Base-by-base conservation (phyloP, 2,113 vertebrate species). In the Chitala chitala region DNA sequence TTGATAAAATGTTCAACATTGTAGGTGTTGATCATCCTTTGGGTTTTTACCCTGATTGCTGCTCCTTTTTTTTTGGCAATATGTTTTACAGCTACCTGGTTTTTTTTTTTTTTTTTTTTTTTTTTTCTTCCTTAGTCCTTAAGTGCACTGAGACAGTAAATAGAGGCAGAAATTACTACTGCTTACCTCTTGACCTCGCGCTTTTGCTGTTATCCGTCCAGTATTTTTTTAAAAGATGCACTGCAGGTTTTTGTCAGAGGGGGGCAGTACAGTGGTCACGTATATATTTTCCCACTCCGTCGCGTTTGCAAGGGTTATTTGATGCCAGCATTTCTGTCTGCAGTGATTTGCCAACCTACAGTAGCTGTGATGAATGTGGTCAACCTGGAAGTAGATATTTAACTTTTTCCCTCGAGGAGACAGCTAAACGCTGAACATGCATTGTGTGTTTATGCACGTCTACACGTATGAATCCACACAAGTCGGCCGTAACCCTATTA, bases 101-200 rank as follows among this genome's bases (percentile, higher is more conserved):
- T 24, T 50, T 46, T 17, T 12, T 22, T 31, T 22, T 50, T 59
- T 59, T 40, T 9, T 36, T 24, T 50, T 46, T 17, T 12, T 36
- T 24, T 50, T 46, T 17, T 12, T 22, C 46, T 22, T 50, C 56
- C 48, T 40, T 9, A 20, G 90, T 90, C 90, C 87, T 85, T 88
- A 89, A 92, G 90, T 92, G 92, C 91, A 92, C 92, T 92, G 90
- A 92, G 85, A 84, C 91, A 61, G 65, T 53, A 51, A 38, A 59
- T 40, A 26, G 66, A 33, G 17, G 24, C 15, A 4, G 59, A 24
- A 66, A 26, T 31, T 15, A 54, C 22, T 8, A 24, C 50, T 12
- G 36, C 8, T n/a, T 26, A 12, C n/a, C 5, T 31, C 55, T 29
- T 36, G n/a, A 12, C n/a, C 5, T 31, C 55, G 42, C 31, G n/a